Base-by-base conservation (phyloP, 2,888 invertebrate species). In the Suillia variegata region DNA sequence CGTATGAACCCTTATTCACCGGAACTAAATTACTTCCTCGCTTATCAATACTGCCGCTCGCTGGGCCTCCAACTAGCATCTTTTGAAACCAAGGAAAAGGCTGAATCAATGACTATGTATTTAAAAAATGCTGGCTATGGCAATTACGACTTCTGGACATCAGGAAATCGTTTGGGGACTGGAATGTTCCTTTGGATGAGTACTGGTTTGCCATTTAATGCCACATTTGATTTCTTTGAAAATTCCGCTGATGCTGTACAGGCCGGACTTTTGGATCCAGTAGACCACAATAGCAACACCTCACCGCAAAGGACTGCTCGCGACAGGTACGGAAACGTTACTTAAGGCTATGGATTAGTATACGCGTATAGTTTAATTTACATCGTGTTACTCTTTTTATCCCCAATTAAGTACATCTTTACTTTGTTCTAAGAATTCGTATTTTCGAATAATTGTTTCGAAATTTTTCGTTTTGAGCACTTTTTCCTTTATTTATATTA, bases 141-240 rank as follows among this genome's bases (percentile, higher is more conserved):
- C 68, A 90, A 91, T 76, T 91, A 89, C 73, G 92, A 93, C 78
- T 93, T 92, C 82, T 94, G 93, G 93, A 93, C 93, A 73, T 93
- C 93, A 60, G 93, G 93, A 62, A 94, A 94, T 82, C 89, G 91
- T 70, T 84, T 94, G 60, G 93, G 93, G 33, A 92, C 93, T 15
- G 91, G 92, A 74, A 93, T 92, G 91, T 90, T 91, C 81, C 84
- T 93, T 61, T 94, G 93, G 93, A 92, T 93, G 93, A 93, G 92
- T 79, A 92, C 92, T 33, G 93, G 93, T 13, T 82, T 92, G 62
- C 92, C 93, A 33, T 92, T 93, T 83, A 93, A 94, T 81, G 89
- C 91, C 21, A 93, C 93, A n/a, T 93, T 93, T 81, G 91, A 91
- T 82, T 91, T 90, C 80, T 91, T 92, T 88, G 84, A 84, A 71